phyloP scores from a whole-genome alignment of 2,797 vertebrate genomes.

The Megalops cyprinoides region DNA sequence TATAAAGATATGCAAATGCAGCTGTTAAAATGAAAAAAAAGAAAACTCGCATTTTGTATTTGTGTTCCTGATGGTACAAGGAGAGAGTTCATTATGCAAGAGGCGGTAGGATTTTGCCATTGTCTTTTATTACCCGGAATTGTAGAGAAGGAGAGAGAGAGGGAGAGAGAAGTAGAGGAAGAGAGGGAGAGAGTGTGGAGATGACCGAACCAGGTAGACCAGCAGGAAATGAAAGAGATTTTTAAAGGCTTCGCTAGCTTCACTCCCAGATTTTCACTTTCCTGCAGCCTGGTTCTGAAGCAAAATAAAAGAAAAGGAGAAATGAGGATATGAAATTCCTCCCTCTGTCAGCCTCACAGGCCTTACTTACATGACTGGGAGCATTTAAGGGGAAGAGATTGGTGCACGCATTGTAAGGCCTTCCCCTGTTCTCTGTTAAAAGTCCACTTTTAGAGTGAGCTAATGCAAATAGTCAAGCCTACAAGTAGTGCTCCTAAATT shows the following conservation, averaged over 20 bases:
- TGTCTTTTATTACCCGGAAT: constrained; percentile 29
- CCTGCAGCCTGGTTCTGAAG: constrained; percentile 2
- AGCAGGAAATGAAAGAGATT: constrained; percentile 58
- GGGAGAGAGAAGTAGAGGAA: constrained; percentile 14
- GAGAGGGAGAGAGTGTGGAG: constrained; percentile 9
- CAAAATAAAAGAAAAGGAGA: not conserved
- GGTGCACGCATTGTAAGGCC: constrained; percentile 62
- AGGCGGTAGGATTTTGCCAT: constrained; percentile 38
- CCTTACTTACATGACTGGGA: constrained; percentile 39
- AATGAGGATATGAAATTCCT: constrained; percentile 51
- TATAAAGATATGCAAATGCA: constrained; percentile 81
- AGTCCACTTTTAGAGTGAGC: constrained; percentile 74
- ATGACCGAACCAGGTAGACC: constrained; percentile 44
- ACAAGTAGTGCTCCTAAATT: constrained; percentile 70
- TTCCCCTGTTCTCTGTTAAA: constrained; percentile 61
- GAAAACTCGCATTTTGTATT: constrained; percentile 31
- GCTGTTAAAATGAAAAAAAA: constrained; percentile 68
- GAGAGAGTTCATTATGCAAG: constrained; percentile 40
- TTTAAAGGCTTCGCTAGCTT: constrained; percentile 48
- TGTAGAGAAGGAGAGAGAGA: constrained; percentile 29
- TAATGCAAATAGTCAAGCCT: constrained; percentile 76
- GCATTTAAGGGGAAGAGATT: constrained; percentile 34
- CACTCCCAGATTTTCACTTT: constrained; percentile 25
- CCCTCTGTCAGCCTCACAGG: constrained; percentile 34
- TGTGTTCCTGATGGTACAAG: constrained; percentile 34